A percentile compares a stretch with the other conserved stretches of the same genome.
phyloP scores from a whole-genome alignment of 92 coral and sea anemone species.

The Actinernus sp. region DNA sequence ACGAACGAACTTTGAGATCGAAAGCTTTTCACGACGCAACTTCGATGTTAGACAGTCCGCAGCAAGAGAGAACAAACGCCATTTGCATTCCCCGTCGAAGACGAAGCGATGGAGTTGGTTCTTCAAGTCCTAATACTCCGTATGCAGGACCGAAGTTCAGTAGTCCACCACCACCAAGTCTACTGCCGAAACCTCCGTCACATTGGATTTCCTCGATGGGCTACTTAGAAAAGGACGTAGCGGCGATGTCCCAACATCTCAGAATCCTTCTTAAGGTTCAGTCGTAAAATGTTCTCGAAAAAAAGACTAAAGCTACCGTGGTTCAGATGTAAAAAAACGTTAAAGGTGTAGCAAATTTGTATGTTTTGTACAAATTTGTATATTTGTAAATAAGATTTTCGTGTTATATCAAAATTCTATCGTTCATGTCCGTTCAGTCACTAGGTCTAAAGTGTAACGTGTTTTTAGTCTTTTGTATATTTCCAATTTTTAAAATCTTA shows the following conservation, averaged over 20 bases:
- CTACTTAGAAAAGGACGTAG: slow-evolving; percentile 67
- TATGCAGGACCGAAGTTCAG: slow-evolving; percentile 93
- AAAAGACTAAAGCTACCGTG: slow-evolving; percentile 11
- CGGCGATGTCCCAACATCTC: slow-evolving; percentile 86
- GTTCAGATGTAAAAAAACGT: slow-evolving; percentile 62
- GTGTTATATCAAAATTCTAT: slow-evolving; percentile 23
- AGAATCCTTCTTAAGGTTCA: slow-evolving; percentile 80
- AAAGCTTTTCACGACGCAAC: slow-evolving; percentile 70
- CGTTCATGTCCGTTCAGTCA: slow-evolving; percentile 14
- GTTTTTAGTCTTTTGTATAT: slow-evolving; percentile 21
- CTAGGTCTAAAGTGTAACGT: background rate
- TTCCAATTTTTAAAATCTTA: slow-evolving; percentile 4
- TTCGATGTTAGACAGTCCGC: slow-evolving; percentile 34
- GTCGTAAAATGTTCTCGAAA: slow-evolving; percentile 33
- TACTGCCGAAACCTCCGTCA: slow-evolving; percentile 89
- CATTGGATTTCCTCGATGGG: slow-evolving; percentile 81
- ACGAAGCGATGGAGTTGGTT: slow-evolving; percentile 33
- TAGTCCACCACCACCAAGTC: slow-evolving; percentile 91
- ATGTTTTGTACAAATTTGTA: slow-evolving; percentile 91
- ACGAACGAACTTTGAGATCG: slow-evolving; percentile 66
- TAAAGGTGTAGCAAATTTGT: slow-evolving; percentile 76
- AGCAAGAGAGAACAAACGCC: slow-evolving; percentile 40
- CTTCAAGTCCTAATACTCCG: slow-evolving; percentile 67
- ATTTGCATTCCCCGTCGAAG: slow-evolving; percentile 62
- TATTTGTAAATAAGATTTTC: slow-evolving; percentile 86